Conservation (phyloP, 2,113 vertebrate genomes). For the Stictonetta naevosa region DNA sequence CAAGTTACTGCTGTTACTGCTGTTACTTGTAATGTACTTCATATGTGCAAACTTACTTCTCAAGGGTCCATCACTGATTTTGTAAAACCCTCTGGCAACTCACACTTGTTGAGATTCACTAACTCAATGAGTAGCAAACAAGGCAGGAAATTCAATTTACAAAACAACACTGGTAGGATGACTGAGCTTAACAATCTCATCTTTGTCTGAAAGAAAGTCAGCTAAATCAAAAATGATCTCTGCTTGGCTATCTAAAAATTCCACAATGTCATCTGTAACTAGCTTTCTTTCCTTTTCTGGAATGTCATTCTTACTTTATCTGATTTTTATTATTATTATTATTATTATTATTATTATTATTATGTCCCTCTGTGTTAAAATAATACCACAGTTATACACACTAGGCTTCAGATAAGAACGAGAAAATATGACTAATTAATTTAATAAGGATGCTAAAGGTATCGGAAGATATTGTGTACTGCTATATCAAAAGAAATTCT, state of each 20-base stretch:
- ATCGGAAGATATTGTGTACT: background rate
- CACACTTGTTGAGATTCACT: background rate
- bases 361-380: background rate
- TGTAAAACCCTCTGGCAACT: conserved; percentile 11
- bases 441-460: background rate
- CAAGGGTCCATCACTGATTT: background rate
- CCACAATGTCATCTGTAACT: background rate
- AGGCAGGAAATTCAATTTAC: conserved; percentile 22
- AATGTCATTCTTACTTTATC: background rate
- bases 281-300: background rate
- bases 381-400: background rate
- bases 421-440: background rate
- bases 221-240: background rate
- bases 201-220: background rate
- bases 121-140: conserved; percentile 12
- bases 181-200: background rate
- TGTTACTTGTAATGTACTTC: background rate
- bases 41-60: background rate
- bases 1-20: background rate
- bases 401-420: background rate
- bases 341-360: background rate
- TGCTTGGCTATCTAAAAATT: background rate
- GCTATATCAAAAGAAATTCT: background rate
- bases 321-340: background rate
- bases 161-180: background rate